Base-by-base conservation (phyloP, 1,140 invertebrate genomes). In the Leguminivora glycinivorella region DNA sequence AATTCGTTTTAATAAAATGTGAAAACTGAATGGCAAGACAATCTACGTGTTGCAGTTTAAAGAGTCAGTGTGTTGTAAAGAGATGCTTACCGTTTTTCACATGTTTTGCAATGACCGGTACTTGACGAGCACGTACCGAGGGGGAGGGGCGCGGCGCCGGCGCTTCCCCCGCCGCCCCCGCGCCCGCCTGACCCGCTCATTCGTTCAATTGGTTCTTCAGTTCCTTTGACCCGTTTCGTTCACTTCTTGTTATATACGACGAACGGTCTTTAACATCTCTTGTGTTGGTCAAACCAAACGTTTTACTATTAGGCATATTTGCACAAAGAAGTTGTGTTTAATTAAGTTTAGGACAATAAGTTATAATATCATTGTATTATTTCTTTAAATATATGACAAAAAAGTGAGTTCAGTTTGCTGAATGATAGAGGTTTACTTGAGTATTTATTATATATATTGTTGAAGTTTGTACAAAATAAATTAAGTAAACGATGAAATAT, bases 381-480 rank as follows among this genome's bases (percentile, higher is more conserved):
- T 90, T 90, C 72, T 88, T 88, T 88, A 78, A 89, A 75, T 85
- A 88, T 88, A 89, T 89, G 88, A 91, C 89, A 90, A 90, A 90
- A 80, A 91, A 91, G 89, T 91, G 89, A 90, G 85, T 90, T 90
- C 87, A 92, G 89, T 92, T 92, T 91, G 90, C 92, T 92, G 88
- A 92, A 92, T 92, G 87, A 92, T 91, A 92, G 89, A 92, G 87
- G 85, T 92, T 92, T 91, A 92, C 92, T 92, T 92, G 90, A 92
- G 84, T 92, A 91, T 92, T 90, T 92, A 92, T 92, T 92, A 92
- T 92, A 91, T 92, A 92, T 92, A 92, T 92, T 92, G 92, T 92
- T 92, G 92, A 92, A 92, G 91, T 92, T 92, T 92, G 92, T 92
- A 92, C 92, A 92, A 92, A 92, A 92, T 92, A 92, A 92, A 92